These are phyloP conservation scores for Actias luna DNA, from an alignment of 2,888 invertebrate genomes.

Conservation along the genomic window DNA sequence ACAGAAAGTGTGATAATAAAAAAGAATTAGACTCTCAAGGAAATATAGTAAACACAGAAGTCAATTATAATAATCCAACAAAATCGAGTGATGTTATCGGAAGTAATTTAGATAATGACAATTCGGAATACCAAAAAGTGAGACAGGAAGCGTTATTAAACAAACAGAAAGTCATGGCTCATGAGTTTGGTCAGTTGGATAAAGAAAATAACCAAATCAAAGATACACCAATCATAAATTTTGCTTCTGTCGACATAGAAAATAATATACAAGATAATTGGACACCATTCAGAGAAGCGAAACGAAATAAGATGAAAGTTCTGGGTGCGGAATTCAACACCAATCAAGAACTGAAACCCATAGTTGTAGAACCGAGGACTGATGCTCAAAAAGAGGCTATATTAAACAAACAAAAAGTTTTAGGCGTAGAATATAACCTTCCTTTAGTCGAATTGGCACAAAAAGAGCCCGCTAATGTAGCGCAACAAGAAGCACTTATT, in stretches of 20 bases:
- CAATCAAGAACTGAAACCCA: slow-evolving; percentile 28
- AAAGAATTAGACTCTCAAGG: slow-evolving; percentile 64
- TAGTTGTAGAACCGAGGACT: slow-evolving; percentile 46
- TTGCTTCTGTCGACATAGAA: slow-evolving; percentile 51
- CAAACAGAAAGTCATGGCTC: slow-evolving; percentile 76
- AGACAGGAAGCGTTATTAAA: slow-evolving; percentile 72
- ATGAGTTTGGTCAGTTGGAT: slow-evolving; percentile 69
- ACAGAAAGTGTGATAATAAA: slow-evolving; percentile 55
- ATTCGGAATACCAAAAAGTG: slow-evolving; percentile 55
- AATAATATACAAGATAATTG: slow-evolving; percentile 51
- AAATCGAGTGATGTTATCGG: slow-evolving; percentile 65
- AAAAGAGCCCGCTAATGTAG: slow-evolving; percentile 57
- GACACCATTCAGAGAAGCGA: slow-evolving; percentile 56
- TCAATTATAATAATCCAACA: slow-evolving; percentile 35
- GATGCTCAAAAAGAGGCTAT: slow-evolving; percentile 82
- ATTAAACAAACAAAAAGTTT: slow-evolving; percentile 82
- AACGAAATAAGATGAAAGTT: slow-evolving; percentile 61
- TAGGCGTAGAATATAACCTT: slow-evolving; percentile 83
- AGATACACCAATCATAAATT: slow-evolving; percentile 33
- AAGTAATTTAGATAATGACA: slow-evolving; percentile 53
- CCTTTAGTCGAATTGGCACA: slow-evolving; percentile 40
- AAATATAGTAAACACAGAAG: slow-evolving; percentile 47
- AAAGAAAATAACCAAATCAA: slow-evolving; percentile 54
- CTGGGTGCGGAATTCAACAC: slow-evolving; percentile 54
- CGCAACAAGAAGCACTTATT: slow-evolving; percentile 64